A percentile compares a stretch with the other conserved stretches of the same genome.
phyloP scores from a whole-genome alignment of 2,797 vertebrate species.

The Falco naumanni region DNA sequence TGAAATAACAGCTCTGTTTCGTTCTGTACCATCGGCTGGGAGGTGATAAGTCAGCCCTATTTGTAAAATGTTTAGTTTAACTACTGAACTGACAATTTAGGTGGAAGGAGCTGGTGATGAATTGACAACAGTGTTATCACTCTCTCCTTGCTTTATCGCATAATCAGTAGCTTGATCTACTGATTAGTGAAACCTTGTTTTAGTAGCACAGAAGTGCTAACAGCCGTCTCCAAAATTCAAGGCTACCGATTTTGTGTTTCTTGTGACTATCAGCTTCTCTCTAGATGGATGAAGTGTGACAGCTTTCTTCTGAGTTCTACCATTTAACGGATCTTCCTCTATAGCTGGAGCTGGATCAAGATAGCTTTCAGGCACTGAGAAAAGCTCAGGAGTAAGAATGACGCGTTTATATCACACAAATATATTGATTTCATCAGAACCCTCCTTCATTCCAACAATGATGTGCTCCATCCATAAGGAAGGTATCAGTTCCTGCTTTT shows the following conservation, averaged over 20 bases:
- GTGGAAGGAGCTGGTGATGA: constrained; percentile 29
- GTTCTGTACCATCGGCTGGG: not conserved
- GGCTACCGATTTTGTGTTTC: not conserved
- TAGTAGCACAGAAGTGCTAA: not conserved
- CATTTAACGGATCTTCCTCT: not conserved
- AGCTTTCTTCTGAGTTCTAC: not conserved
- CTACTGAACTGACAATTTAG: not conserved
- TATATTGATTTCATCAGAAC: not conserved
- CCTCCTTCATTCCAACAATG: not conserved
- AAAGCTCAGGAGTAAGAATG: not conserved
- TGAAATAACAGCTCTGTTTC: not conserved
- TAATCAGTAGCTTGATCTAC: not conserved
- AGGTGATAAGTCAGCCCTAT: constrained; percentile 22
- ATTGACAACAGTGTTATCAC: not conserved
- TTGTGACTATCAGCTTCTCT: not conserved
- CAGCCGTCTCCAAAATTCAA: not conserved
- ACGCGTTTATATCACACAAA: not conserved
- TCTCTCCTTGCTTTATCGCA: constrained; percentile 9
- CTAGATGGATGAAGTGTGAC: not conserved
- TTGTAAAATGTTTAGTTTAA: constrained; percentile 43
- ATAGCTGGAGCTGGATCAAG: not conserved
- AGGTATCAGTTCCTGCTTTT: not conserved
- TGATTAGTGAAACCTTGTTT: not conserved
- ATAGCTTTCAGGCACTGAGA: not conserved
- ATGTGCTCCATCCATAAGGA: not conserved